Evolutionary conservation across 1,140 invertebrate species (phyloP), one percentile per base, ranked within the genome.

Genomic region (Eriosoma lanigerum): DNA sequence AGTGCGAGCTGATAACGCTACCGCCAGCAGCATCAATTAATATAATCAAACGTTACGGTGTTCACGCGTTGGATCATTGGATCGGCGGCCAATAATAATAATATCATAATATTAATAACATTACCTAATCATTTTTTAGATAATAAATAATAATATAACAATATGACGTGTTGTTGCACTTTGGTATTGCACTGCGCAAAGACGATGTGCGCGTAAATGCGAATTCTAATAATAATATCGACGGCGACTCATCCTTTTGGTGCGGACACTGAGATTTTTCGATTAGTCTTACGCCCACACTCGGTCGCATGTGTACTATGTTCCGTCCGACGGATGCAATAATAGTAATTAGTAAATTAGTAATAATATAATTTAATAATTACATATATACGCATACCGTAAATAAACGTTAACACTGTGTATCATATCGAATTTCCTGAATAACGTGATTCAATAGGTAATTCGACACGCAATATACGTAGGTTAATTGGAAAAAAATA

Each of bases 171-270:
- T 32, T 62, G 29, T 29, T n/a, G 62, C 32, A 38, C 32, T 64
- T 64, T 64, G 32, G n/a, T n/a, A 64, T 64, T n/a, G 9, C 29
- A 21, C 29, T 38, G n/a, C 29, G 62, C 29, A 9, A 21, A 26
- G 24, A 72, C 19, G 24, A 72, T 29, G 24, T 19, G 21, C 3
- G 32, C 32, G 32, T 8, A 38, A 38, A 38, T 8, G 32, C 32
- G 8, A 38, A 72, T 17, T 50, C 46, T 72, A 72, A 72, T 72
- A 70, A 70, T 70, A 68, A 72, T 66, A 66, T 50, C 24, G 19
- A 29, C 21, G 66, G 19, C 38, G 32, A 44, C 32, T 72, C 26
- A n/a, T 38, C 32, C 32, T 72, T 29, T 72, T 72, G 68, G 68
- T 46, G 13, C 9, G 24, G 8, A 1, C 24, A 72, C 46, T n/a